A percentile compares a stretch with the other conserved stretches of the same genome.
Evolutionary conservation across 2,888 invertebrate species (phyloP).

Genomic region (Papilio demoleus): DNA sequence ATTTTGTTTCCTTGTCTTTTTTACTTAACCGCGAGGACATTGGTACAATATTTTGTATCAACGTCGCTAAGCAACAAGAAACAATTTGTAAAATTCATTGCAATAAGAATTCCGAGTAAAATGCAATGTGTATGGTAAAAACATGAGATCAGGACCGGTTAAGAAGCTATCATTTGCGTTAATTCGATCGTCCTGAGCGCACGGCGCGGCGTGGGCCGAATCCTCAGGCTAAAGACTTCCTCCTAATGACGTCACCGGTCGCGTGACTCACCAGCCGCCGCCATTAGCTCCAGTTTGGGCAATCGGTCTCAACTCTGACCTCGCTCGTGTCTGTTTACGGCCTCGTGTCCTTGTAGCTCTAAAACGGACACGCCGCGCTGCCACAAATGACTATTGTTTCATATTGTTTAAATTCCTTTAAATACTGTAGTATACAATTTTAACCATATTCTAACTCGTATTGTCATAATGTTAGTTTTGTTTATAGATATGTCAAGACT

Average conservation of each 20-base stretch:
- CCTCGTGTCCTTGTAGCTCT: constrained; percentile 59
- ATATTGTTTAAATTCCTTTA: constrained; percentile 45
- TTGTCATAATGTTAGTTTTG: background rate
- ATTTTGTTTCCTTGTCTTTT: background rate
- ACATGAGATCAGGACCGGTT: constrained; percentile 10
- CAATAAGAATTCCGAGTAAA: background rate
- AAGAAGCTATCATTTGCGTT: constrained; percentile 61
- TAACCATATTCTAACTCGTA: background rate
- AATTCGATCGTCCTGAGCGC: constrained; percentile 59
- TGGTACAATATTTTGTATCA: background rate
- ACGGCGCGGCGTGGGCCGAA: constrained; percentile 72
- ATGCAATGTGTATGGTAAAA: background rate
- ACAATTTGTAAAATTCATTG: background rate
- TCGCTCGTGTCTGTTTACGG: constrained; percentile 52
- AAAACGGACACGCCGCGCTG: constrained; percentile 53
- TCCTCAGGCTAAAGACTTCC: constrained; percentile 77
- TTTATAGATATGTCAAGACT: background rate
- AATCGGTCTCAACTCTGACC: constrained; percentile 61
- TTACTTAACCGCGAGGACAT: background rate
- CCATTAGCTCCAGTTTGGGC: constrained; percentile 60
- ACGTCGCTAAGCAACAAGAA: too few species aligned
- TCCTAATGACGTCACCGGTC: constrained; percentile 71
- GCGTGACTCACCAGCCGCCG: constrained; percentile 71
- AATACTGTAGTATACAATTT: background rate
- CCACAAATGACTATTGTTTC: constrained; percentile 49